Conservation (phyloP, 2,888 invertebrate species). For the Hanleya hanleyi region DNA sequence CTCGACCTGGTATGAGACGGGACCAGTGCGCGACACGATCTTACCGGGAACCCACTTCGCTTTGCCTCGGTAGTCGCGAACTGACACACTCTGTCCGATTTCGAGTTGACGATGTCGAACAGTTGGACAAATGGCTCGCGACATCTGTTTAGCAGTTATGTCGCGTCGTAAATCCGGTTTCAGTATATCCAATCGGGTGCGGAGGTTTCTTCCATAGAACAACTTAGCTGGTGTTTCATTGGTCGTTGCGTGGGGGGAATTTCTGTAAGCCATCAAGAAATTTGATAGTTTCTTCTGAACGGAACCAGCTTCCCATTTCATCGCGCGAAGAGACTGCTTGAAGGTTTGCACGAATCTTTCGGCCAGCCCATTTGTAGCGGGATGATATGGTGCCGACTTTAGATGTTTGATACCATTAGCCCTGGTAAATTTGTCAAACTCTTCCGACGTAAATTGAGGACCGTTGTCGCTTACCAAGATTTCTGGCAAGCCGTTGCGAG, state of each 20-base stretch:
- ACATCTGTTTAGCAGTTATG: no score
- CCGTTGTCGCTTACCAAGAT: conserved; percentile 29
- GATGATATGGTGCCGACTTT: conserved; percentile 25
- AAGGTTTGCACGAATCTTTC: conserved; percentile 22
- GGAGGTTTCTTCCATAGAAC: neutral
- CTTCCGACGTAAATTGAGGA: conserved; percentile 19
- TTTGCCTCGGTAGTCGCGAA: no score
- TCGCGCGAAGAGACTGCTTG: neutral
- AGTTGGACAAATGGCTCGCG: no score
- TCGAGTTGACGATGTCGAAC: no score
- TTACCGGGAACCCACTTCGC: no score
- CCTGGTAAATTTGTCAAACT: conserved; percentile 18
- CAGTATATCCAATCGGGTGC: neutral
- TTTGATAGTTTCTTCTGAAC: neutral
- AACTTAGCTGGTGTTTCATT: conserved; percentile 5
- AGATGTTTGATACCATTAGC: conserved; percentile 25
- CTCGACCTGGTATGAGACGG: no score
- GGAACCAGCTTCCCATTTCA: neutral
- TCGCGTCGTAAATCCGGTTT: neutral
- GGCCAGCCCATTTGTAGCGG: conserved; percentile 21
- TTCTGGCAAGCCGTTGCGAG: conserved; percentile 16
- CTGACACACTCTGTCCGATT: no score
- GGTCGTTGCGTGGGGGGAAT: conserved; percentile 26
- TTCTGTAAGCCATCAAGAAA: conserved; percentile 19
- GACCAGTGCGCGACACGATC: no score